Evolutionary conservation across 2,797 vertebrate genomes (phyloP), one percentile per base, ranked within the genome.

Genomic region (Falco novaeseelandiae): DNA sequence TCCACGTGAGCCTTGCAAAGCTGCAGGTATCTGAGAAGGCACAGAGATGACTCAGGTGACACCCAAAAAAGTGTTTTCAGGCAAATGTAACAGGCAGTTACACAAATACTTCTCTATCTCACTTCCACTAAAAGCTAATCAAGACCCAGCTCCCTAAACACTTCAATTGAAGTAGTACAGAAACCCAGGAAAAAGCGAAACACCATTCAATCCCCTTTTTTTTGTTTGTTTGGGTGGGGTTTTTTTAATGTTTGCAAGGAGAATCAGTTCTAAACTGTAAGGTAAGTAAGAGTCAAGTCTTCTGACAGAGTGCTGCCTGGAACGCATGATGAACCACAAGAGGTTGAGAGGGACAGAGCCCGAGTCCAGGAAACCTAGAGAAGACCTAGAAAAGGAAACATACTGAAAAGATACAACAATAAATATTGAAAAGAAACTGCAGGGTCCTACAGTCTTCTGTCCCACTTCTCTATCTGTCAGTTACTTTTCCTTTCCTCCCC

Each of bases 301-400:
- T 71, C 65, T 44, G 49, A 27, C 32, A 73, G 18, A 73, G 18
- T 30, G 51, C 62, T 36, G 82, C 72, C 32, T 36, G 69, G 12
- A 61, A 46, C 2, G 13, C 36, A 32, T 0, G 10, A 59, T 25
- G 58, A 81, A 55, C 34, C 27, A 4, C 16, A 55, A 36, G 13
- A 78, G 32, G 58, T 1, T 87, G 62, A 76, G 18, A 72, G 15
- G 32, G 32, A 80, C 34, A 89, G 66, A 91, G 30, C 12, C 21
- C 30, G 78, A 65, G 57, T 30, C 63, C 74, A 71, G 27, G 36
- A 83, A 83, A 81, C 7, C 44, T 78, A 87, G 67, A 86, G 91
- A 95, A 84, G 23, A 90, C 48, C 38, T 70, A 86, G 40, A 81
- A 91, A 93, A 72, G 22, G 21, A 86, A 90, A 94, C 90, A 88